Conservation (phyloP, 1,140 invertebrate species). For the Euura lappo region DNA sequence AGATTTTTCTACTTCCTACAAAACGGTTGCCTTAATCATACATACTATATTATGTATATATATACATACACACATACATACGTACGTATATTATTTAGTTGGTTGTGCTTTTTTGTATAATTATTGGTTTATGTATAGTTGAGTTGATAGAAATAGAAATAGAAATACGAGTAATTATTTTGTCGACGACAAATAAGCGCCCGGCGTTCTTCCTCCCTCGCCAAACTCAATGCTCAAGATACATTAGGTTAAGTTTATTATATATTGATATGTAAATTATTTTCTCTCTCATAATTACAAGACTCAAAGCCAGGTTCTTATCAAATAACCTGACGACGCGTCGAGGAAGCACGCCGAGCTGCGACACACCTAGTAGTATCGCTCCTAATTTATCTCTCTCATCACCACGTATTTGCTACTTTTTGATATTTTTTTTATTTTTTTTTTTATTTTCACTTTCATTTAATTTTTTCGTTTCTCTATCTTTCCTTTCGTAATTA, state of each 20-base stretch:
- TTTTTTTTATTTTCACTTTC: neutral
- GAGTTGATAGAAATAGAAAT: neutral
- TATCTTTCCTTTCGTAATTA: no score
- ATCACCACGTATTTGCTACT: neutral
- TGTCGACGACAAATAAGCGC: neutral
- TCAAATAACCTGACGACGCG: slow-evolving; percentile 24
- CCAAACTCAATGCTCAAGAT: slow-evolving; percentile 52
- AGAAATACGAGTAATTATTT: no score
- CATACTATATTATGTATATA: neutral
- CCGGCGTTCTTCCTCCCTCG: slow-evolving; percentile 39
- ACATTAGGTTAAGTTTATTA: slow-evolving; percentile 41
- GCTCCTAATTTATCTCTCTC: neutral
- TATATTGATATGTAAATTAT: slow-evolving; percentile 51
- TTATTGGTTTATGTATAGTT: neutral
- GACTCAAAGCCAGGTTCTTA: slow-evolving; percentile 34
- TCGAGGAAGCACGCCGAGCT: slow-evolving; percentile 38
- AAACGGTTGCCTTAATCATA: slow-evolving; percentile 12
- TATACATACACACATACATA: no score
- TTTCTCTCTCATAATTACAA: slow-evolving; percentile 29
- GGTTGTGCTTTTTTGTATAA: slow-evolving; percentile 2
- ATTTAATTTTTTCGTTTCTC: no score
- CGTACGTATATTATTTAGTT: neutral
- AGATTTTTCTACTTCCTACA: slow-evolving; percentile 19
- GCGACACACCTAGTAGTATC: neutral
- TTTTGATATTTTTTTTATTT: neutral